Evolutionary conservation across 2,113 vertebrate genomes (phyloP).

Genomic region (Prunella fulvescens): DNA sequence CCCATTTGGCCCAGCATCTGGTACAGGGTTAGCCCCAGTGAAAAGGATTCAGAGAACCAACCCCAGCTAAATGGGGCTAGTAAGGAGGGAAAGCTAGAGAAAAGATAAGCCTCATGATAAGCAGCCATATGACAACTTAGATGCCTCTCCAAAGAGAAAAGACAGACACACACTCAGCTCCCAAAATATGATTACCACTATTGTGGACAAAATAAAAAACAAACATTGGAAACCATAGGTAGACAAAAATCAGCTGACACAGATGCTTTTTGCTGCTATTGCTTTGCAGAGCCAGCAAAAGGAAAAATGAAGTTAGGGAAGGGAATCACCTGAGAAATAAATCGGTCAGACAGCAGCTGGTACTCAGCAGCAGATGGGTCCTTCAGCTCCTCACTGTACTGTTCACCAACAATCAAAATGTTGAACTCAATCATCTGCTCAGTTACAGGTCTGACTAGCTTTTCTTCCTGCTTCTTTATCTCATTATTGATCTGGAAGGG

Average conservation of each 20-base stretch:
- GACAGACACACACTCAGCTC: not conserved
- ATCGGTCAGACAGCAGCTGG: slow-evolving; percentile 74
- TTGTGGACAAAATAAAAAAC: not conserved
- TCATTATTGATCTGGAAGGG: slow-evolving; percentile 82
- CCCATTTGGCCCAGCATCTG: slow-evolving; percentile 43
- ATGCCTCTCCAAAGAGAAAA: not conserved
- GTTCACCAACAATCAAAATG: slow-evolving; percentile 77
- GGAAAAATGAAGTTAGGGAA: not conserved
- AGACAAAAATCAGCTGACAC: not conserved
- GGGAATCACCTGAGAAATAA: slow-evolving; percentile 80
- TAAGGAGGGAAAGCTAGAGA: slow-evolving; percentile 29
- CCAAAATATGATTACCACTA: not conserved
- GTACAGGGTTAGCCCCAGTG: not conserved
- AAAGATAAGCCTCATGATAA: not conserved
- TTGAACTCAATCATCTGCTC: slow-evolving; percentile 87
- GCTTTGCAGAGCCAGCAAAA: not conserved
- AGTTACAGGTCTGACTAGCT: slow-evolving; percentile 31
- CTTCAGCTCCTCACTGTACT: slow-evolving; percentile 76
- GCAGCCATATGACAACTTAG: not conserved
- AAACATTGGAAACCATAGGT: not conserved
- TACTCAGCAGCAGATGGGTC: slow-evolving; percentile 68
- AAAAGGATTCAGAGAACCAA: slow-evolving; percentile 32
- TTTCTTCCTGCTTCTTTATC: slow-evolving; percentile 74
- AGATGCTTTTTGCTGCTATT: not conserved
- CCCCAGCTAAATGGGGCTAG: not conserved